These are phyloP conservation scores for Leucoraja erinaceus DNA, from an alignment of 2,113 vertebrate species.

Conservation along the genomic window DNA sequence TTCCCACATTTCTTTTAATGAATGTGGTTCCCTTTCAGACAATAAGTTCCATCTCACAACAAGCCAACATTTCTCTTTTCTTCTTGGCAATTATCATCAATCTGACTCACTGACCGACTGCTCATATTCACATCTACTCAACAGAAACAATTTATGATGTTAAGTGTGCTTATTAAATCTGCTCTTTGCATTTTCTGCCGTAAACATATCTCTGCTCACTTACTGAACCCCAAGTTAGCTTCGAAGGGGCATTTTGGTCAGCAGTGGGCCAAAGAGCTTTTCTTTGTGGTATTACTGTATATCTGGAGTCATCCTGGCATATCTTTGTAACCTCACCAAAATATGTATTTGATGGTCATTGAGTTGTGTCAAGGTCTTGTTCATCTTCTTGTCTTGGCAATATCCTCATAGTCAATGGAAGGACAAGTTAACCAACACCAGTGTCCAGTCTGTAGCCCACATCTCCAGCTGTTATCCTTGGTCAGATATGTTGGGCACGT, in stretches of 20 bases:
- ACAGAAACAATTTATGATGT: neutral
- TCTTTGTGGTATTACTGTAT: too few relatives aligned
- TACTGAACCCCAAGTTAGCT: neutral
- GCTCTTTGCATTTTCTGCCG: neutral
- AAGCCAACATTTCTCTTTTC: too few relatives aligned
- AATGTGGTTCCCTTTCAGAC: neutral
- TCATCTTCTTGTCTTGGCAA: neutral
- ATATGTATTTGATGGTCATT: neutral
- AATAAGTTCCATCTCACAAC: neutral
- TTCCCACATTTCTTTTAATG: neutral
- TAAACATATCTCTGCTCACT: neutral
- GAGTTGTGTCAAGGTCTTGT: neutral
- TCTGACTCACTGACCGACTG: neutral
- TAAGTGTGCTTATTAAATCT: neutral
- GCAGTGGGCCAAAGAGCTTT: too few relatives aligned
- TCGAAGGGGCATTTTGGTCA: too few relatives aligned
- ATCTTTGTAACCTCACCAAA: neutral
- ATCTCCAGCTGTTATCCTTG: too few relatives aligned
- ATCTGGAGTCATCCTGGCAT: too few relatives aligned
- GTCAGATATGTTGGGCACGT: too few relatives aligned
- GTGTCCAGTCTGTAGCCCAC: too few relatives aligned
- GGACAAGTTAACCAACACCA: too few relatives aligned
- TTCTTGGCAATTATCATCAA: neutral
- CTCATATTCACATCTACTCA: neutral
- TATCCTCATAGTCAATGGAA: too few relatives aligned